These are phyloP conservation scores for Timema cristinae DNA, from an alignment of 2,888 invertebrate genomes.

Conservation along the genomic window DNA sequence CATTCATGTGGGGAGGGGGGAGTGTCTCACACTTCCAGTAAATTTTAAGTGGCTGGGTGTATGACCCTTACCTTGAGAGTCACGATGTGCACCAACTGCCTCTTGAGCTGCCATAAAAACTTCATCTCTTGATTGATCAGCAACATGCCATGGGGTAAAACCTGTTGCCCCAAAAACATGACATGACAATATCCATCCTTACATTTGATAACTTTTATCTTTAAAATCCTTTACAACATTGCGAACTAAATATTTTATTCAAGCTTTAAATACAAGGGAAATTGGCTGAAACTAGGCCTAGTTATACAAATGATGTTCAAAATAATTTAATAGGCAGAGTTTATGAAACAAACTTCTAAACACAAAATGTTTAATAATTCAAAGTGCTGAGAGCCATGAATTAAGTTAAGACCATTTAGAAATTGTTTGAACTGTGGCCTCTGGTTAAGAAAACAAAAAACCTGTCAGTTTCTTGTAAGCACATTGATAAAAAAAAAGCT, in stretches of 20 bases:
- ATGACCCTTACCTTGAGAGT: conserved; percentile 80
- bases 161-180: conserved; percentile 48
- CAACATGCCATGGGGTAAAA: conserved; percentile 82
- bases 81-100: conserved; percentile 71
- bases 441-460: too few relatives aligned
- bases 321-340: background rate
- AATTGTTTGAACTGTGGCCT: too few relatives aligned
- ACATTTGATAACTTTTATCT: background rate
- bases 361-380: conserved; percentile 2
- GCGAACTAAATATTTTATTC: background rate
- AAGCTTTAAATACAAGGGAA: background rate
- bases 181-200: background rate
- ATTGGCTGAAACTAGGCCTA: conserved; percentile 24
- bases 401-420: too few relatives aligned
- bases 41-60: too few relatives aligned
- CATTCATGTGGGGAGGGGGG: too few relatives aligned
- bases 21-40: too few relatives aligned
- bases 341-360: background rate
- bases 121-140: conserved; percentile 68
- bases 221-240: background rate
- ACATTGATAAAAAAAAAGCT: too few relatives aligned
- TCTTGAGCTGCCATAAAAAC: conserved; percentile 80
- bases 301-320: background rate
- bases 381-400: background rate
- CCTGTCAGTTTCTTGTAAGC: too few relatives aligned